Evolutionary conservation across 1,140 invertebrate genomes (phyloP).

Genomic region (Listronotus oregonensis): DNA sequence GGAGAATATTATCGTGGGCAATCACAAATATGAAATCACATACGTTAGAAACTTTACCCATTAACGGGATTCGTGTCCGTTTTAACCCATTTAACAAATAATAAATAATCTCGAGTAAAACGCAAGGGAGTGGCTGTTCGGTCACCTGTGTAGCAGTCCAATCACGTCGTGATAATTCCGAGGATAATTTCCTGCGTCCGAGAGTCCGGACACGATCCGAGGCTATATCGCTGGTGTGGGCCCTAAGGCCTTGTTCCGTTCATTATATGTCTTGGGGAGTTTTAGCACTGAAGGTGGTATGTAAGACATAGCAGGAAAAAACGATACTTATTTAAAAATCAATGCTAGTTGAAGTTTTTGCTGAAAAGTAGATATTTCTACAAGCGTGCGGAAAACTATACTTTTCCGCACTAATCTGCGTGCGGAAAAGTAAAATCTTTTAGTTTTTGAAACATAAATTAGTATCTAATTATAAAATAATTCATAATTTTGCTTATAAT

Average conservation of each 20-base stretch:
- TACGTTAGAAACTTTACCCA: constrained; percentile 20
- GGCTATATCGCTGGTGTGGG: constrained; percentile 27
- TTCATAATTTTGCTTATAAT: too few species aligned
- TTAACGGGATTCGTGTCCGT: constrained; percentile 23
- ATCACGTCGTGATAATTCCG: constrained; percentile 39
- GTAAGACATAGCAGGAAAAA: background rate
- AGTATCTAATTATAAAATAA: too few species aligned
- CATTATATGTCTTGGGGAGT: constrained; percentile 32
- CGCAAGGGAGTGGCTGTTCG: constrained; percentile 33
- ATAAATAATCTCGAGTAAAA: constrained; percentile 31
- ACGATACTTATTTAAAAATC: too few species aligned
- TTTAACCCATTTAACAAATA: constrained; percentile 35
- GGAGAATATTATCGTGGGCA: too few species aligned
- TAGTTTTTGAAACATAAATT: too few species aligned
- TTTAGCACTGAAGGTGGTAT: constrained; percentile 6
- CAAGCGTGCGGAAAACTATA: too few species aligned
- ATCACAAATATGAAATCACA: background rate
- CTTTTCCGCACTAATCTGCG: too few species aligned
- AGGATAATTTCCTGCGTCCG: constrained; percentile 38
- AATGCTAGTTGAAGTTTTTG: too few species aligned
- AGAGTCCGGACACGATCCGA: constrained; percentile 32
- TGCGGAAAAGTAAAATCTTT: too few species aligned
- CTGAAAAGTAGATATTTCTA: too few species aligned
- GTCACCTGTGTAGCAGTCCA: constrained; percentile 37
- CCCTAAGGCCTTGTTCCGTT: constrained; percentile 27